Base-by-base conservation (phyloP, 1,140 invertebrate genomes). In the Drosophila kepulauana region DNA sequence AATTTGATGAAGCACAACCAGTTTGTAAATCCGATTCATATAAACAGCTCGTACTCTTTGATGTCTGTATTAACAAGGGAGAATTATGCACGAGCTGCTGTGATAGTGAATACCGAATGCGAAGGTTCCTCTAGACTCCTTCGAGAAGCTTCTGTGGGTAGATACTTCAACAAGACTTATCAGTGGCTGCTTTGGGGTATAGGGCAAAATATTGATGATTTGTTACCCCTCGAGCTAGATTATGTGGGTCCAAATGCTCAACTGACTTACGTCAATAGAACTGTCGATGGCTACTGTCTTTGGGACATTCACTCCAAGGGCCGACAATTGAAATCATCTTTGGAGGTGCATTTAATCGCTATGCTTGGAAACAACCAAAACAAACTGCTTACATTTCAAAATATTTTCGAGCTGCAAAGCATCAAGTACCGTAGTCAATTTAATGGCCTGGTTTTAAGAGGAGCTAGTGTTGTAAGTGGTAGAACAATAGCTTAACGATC, bases 301-400 rank as follows among this genome's bases (percentile, higher is more conserved):
- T 91, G 90, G 91, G 86, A 90, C 20, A 33, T 91, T 45, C 86
- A 91, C 48, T 91, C 90, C 0, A 90, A 91, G 54, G 90, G 90
- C 30, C 52, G 78, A 3, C 90, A 91, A 30, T 48, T 91, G 8
- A 78, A 69, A 54, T 57, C 72, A 2, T 3, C n/a, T 2, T 16
- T 89, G 16, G 81, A 89, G 57, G 8, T 89, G 2, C 46, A 81
- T 30, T 66, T 89, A 1, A 81, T 85, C 33, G 85, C 72, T 10
- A 79, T 35, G 1, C 4, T 66, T 5, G 5, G 5, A 6, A 57
- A 73, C 43, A 41, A 69, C 7, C 10, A 30, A 20, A 25, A 33
- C n/a, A 13, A 57, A 8, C 1, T 85, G 5, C 28, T 49, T 8
- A 45, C 68, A 5, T 6, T 65, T 64, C 20, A 52, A 0, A 58